Base-by-base conservation (phyloP, 2,113 vertebrate genomes). In the Ceyx margarethae region DNA sequence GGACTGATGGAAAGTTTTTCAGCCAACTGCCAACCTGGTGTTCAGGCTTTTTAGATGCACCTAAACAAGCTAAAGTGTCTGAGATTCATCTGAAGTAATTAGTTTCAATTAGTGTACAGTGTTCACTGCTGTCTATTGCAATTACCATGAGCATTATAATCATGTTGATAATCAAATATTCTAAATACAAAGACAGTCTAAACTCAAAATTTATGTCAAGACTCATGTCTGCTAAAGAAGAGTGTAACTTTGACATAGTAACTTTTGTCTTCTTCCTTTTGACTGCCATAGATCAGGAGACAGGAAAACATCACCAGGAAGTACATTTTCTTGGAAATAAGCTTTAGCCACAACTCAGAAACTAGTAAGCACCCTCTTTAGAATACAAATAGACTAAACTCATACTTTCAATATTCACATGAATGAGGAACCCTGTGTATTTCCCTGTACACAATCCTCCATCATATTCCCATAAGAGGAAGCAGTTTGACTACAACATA, bases 1-100 rank as follows among this genome's bases (percentile, higher is more conserved):
- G 69, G 86, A 86, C 90, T 83, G 96, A 79, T 42, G 83, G 85
- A 91, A 92, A 91, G 78, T 33, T 92, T 86, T 87, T 94, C 71
- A 31, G 91, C 87, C 85, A 90, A 85, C 83, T 91, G 92, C 81
- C 80, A 94, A 94, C 60, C 28, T 79, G 73, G 65, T 77, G 81
- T 81, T 90, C 65, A 58, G 4, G 45, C 72, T 79, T 95, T 95
- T 74, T 19, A 74, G 83, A 80, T 37, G 71, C 62, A 21, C 22
- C 10, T 71, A 57, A 42, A 77, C 45, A 57, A 58, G 20, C 5
- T 11, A 25, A 90, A 87, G 64, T 18, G 51, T 53, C 77, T 51
- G 87, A 95, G 95, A 58, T 28, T 79, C 42, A 77, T 31, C 57
- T 53, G 33, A 81, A 81, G 57, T 62, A 40, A 66, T 7, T 4